phyloP scores from a whole-genome alignment of 2,113 vertebrate genomes.

The Nibea coibor region DNA sequence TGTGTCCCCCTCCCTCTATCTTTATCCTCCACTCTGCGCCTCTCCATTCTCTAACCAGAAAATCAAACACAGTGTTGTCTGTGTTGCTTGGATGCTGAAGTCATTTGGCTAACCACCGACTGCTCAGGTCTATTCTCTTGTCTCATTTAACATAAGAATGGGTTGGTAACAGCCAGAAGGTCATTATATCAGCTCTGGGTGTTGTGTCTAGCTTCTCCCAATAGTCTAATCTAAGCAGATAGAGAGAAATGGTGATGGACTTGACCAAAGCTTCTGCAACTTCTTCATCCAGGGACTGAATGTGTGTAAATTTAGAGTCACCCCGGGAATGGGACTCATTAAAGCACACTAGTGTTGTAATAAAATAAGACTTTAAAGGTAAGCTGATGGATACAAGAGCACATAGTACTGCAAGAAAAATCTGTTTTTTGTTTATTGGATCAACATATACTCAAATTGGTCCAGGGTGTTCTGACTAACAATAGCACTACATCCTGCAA shows the following conservation, averaged over 20 bases:
- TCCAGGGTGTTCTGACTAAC: not conserved
- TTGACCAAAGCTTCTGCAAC: conserved; percentile 52
- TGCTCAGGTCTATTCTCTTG: conserved; percentile 62
- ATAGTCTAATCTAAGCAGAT: conserved; percentile 57
- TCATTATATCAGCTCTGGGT: conserved; percentile 55
- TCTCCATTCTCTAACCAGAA: conserved; percentile 42
- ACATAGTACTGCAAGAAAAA: not conserved
- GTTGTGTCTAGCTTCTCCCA: conserved; percentile 53
- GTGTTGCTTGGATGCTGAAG: conserved; percentile 28
- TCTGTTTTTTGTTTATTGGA: not conserved
- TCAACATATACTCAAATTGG: not conserved
- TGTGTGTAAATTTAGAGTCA: conserved; percentile 57
- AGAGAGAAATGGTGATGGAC: conserved; percentile 59
- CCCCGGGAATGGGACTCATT: conserved; percentile 48
- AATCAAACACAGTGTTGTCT: conserved; percentile 58
- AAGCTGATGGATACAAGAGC: not conserved
- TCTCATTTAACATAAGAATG: conserved; percentile 59
- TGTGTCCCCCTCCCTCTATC: conserved; percentile 20
- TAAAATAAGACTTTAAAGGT: conserved; percentile 13
- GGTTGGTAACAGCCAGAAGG: conserved; percentile 59
- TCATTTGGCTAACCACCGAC: conserved; percentile 45
- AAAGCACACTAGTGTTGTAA: conserved; percentile 31
- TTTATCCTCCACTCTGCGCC: conserved; percentile 23
- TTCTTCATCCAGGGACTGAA: conserved; percentile 48
- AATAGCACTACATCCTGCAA: not conserved